Evolutionary conservation across 1,140 invertebrate species (phyloP).

Genomic region (Hetaerina americana): DNA sequence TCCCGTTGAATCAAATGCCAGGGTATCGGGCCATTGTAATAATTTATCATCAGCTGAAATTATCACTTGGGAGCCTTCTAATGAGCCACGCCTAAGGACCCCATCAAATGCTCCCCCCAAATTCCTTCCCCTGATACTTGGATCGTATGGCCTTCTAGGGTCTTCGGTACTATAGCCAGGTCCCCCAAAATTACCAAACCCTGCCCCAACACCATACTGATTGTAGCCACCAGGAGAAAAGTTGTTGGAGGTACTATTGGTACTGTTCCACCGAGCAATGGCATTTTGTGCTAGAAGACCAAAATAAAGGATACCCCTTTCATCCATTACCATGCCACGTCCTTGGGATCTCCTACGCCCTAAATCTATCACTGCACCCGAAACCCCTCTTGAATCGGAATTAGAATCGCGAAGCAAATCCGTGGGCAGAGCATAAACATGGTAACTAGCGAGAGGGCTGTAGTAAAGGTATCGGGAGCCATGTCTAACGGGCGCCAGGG

Average conservation of each 20-base stretch:
- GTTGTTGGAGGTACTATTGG: not conserved
- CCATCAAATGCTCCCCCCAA: not conserved
- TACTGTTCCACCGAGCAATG: constrained; percentile 50
- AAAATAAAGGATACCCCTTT: constrained; percentile 46
- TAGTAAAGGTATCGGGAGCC: constrained; percentile 37
- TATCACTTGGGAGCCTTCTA: constrained; percentile 34
- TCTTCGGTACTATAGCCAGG: not conserved
- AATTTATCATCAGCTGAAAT: constrained; percentile 45
- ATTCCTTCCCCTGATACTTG: too few relatives aligned
- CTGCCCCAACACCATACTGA: not conserved
- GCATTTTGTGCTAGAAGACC: constrained; percentile 48
- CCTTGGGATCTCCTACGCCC: constrained; percentile 47
- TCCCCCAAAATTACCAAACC: not conserved
- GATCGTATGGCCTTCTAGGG: not conserved
- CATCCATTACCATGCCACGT: constrained; percentile 56
- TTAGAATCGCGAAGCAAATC: constrained; percentile 34
- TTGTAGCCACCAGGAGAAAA: not conserved
- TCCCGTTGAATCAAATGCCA: constrained; percentile 47
- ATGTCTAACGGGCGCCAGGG: constrained; percentile 40
- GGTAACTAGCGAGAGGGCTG: constrained; percentile 44
- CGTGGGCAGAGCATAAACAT: constrained; percentile 44
- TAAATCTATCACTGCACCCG: constrained; percentile 34
- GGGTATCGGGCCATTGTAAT: constrained; percentile 58
- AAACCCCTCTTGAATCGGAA: constrained; percentile 23
- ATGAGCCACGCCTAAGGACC: not conserved